These are phyloP conservation scores for Eueremaeus valkanovi DNA, from an alignment of 2,888 invertebrate species.

Conservation along the genomic window DNA sequence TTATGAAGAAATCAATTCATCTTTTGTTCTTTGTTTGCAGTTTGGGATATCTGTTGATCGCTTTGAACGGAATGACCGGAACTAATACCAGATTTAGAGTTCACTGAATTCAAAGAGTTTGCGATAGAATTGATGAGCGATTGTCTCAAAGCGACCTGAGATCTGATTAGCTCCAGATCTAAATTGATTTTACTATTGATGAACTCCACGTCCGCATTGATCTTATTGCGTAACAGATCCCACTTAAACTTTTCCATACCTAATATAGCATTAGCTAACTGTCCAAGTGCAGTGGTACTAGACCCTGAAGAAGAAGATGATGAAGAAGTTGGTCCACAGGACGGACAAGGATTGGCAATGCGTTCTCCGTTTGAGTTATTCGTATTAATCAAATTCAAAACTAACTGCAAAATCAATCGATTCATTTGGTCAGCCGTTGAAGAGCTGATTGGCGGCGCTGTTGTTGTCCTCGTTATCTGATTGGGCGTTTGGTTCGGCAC, in stretches of 20 bases:
- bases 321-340: background rate
- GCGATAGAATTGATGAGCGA: background rate
- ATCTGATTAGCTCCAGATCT: background rate
- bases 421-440: background rate
- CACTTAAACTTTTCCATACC: conserved; percentile 29
- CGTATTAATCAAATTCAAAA: background rate
- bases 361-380: background rate
- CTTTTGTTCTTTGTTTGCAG: background rate
- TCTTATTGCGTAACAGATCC: background rate
- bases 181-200: background rate
- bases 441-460: background rate
- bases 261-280: conserved; percentile 20
- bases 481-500: background rate
- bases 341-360: background rate
- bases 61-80: background rate
- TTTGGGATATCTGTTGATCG: background rate
- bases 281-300: background rate
- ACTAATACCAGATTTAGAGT: background rate
- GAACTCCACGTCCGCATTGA: background rate
- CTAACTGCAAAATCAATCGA: background rate
- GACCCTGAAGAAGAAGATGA: background rate
- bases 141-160: background rate
- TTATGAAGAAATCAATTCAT: too few species aligned
- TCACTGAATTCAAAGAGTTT: background rate
- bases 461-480: background rate